Conservation (phyloP, 2,888 invertebrate species). For the Eutolmus rufibarbis region DNA sequence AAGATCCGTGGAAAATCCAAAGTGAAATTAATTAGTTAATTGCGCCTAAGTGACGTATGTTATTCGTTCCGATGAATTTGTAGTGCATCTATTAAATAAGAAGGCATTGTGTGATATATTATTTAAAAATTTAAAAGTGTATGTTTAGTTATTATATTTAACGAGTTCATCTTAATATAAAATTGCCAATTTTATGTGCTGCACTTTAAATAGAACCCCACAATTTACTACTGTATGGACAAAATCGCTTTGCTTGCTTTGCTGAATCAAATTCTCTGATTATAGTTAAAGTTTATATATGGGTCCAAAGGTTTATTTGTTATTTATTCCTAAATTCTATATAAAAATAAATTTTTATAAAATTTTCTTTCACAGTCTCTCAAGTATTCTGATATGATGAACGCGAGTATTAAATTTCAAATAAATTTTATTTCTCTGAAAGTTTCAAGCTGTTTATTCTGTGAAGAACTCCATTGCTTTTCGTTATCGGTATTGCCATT, state of each 20-base stretch:
- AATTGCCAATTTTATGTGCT: slow-evolving; percentile 5
- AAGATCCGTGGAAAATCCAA: background rate
- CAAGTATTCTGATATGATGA: background rate
- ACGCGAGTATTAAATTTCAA: background rate
- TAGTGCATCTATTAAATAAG: background rate
- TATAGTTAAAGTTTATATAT: background rate
- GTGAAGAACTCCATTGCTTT: background rate
- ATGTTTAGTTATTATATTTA: background rate
- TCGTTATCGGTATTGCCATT: background rate
- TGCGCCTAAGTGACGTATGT: background rate
- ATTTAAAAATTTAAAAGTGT: background rate
- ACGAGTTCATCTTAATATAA: background rate
- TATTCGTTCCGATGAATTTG: background rate
- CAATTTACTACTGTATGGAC: too few species aligned
- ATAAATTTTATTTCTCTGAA: background rate
- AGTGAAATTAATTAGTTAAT: background rate
- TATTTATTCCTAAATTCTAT: too few species aligned
- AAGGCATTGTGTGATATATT: background rate
- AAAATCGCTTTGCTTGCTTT: background rate
- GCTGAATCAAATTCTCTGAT: background rate
- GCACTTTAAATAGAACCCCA: background rate
- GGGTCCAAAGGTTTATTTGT: background rate
- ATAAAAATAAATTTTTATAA: background rate
- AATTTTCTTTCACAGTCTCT: background rate
- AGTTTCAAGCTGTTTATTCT: background rate